Base-by-base conservation (phyloP, 2,797 vertebrate genomes). In the Helicolenus hilgendorfi region DNA sequence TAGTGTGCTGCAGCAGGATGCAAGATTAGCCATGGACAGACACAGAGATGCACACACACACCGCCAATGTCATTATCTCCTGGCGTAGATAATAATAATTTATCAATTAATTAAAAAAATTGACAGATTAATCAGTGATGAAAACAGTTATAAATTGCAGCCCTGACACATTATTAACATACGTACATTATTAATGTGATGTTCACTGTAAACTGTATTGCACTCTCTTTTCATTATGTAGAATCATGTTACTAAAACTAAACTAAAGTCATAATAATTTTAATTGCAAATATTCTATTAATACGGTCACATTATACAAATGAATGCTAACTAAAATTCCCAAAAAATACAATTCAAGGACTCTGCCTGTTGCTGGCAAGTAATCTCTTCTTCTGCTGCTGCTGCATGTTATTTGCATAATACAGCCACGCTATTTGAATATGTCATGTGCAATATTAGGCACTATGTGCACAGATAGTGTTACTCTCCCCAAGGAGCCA, bases 381-480 rank as follows among this genome's bases (percentile, higher is more conserved):
- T 62, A 1, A 65, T 70, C 49, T 67, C 38, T 59, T 72, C 55
- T 36, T 33, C 29, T 81, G 31, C 41, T 49, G 41, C 62, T 58
- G 27, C 75, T 72, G 60, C 64, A 83, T 69, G 20, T 33, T 8
- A 89, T 94, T 90, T 91, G 64, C 89, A 92, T 87, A 86, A 87
- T 75, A 22, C 49, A 31, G 35, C 11, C 38, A 26, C n/a, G 18
- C n/a, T 75, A 85, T 90, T 81, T 91, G 64, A 90, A 88, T 88
- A 86, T 74, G 81, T 81, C 76, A 53, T 77, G 71, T 88, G 65
- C 55, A 83, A 49, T 91, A 83, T 84, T 20, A 79, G 76, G 33
- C 70, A 74, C 33, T 7, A 41, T 68, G 74, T 71, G 78, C 24
- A 68, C 45, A 55, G 73, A 76, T 33, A 70, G 70, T 27, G 58